A percentile compares a stretch with the other conserved stretches of the same genome.
Conservation (phyloP, 2,888 invertebrate species). For the Leptinotarsa rubiginosa region DNA sequence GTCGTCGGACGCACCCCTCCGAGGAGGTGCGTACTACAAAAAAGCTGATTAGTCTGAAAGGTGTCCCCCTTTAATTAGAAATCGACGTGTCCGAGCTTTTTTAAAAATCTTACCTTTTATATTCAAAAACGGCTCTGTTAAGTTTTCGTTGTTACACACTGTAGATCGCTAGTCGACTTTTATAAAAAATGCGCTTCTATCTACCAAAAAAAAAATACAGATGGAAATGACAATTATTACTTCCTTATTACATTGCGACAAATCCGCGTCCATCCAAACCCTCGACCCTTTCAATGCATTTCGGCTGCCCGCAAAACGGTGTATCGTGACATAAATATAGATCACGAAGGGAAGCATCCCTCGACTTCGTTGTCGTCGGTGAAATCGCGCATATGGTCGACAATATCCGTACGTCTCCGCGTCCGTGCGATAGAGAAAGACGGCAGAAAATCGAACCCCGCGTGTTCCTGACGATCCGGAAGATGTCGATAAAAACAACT, state of each 20-base stretch:
- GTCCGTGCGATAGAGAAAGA: not conserved
- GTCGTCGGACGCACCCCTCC: too few relatives aligned
- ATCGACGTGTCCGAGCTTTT: too few relatives aligned
- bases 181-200: too few relatives aligned
- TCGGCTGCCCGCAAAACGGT: constrained; percentile 29
- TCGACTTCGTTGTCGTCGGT: constrained; percentile 25
- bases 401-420: constrained; percentile 13
- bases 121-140: too few relatives aligned
- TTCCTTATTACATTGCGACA: not conserved
- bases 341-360: constrained; percentile 24
- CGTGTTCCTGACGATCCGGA: not conserved
- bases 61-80: too few relatives aligned
- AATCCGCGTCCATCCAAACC: constrained; percentile 28
- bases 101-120: too few relatives aligned
- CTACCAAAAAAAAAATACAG: too few relatives aligned
- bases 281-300: constrained; percentile 13
- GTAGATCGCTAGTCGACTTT: too few relatives aligned
- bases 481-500: constrained; percentile 8
- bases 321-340: constrained; percentile 33
- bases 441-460: not conserved
- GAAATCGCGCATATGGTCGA: constrained; percentile 33
- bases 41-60: too few relatives aligned
- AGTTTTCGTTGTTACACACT: too few relatives aligned
- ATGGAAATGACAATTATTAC: too few relatives aligned
- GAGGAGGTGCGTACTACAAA: too few relatives aligned